phyloP scores from a whole-genome alignment of 2,888 invertebrate genomes.

The Teleiodes luculella region DNA sequence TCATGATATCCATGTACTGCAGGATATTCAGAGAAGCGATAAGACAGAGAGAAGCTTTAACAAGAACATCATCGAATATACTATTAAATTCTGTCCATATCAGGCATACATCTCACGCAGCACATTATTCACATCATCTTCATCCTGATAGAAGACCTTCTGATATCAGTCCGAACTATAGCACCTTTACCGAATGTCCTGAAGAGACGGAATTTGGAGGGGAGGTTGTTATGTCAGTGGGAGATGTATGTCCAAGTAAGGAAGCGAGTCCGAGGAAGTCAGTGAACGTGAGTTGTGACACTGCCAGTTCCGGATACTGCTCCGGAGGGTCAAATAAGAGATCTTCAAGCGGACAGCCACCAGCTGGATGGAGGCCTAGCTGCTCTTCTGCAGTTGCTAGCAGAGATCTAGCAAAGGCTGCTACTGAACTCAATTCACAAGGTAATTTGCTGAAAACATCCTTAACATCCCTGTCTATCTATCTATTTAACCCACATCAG shows the following conservation, averaged over 20 bases:
- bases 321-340: constrained; percentile 72
- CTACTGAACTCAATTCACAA: constrained; percentile 84
- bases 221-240: constrained; percentile 62
- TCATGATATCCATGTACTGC: constrained; percentile 95
- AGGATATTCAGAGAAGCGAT: constrained; percentile 90
- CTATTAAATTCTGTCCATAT: constrained; percentile 90
- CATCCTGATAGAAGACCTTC: constrained; percentile 70
- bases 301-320: constrained; percentile 72
- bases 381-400: constrained; percentile 80
- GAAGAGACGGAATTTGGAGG: constrained; percentile 69
- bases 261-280: constrained; percentile 74
- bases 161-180: constrained; percentile 72
- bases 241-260: constrained; percentile 68
- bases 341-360: constrained; percentile 70
- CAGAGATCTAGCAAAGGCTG: constrained; percentile 79
- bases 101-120: constrained; percentile 85
- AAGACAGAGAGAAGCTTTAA: constrained; percentile 88
- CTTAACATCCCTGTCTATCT: no score
- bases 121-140: constrained; percentile 78
- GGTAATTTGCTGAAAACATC: constrained; percentile 59
- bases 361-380: constrained; percentile 78
- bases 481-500: no score
- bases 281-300: constrained; percentile 72
- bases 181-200: constrained; percentile 72
- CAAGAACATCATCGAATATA: constrained; percentile 91